Evolutionary conservation across 1,140 invertebrate species (phyloP), one percentile per base, ranked within the genome.

Genomic region (Leptinotarsa lineolata): DNA sequence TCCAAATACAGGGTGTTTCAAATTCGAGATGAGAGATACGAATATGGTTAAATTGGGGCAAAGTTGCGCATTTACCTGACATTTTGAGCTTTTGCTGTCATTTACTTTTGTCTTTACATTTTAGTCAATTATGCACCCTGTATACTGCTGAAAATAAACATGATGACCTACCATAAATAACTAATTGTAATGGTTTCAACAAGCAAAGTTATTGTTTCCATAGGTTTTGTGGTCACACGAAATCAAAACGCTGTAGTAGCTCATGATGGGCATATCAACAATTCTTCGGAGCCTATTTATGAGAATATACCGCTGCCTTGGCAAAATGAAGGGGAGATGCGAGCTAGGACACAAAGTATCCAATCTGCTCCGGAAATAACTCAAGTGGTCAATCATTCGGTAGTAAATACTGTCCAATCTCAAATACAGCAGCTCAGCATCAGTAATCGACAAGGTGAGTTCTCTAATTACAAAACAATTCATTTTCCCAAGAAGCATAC

Each of bases 241-340:
- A 84, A 85, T 63, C 85, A 86, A 68, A 85, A 85, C 69, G 64
- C 81, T 21, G 78, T 82, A 60, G 74, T 80, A 11, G 78, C 81
- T 30, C 77, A 79, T 70, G 80, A 79, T 69, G 65, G 77, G 3
- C 77, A 81, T 68, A 64, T 85, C 20, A 84, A 80, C 44, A 86
- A 86, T 74, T 84, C 88, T 0, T 85, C 87, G 21, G 92, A 93
- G 81, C 92, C 92, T 1, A 94, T 94, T 72, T 94, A 93, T 81
- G 92, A 94, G 81, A 94, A 94, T 78, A 90, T 93, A 11, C 91
- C 91, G 12, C 77, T 92, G 22, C 87, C 89, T 0, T 90, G 89
- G 85, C 88, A 89, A 70, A 88, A 85, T 74, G 86, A 88, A 46
- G 68, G 70, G 69, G 81, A 85, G 18, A 86, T 87, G 79, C 83